These are phyloP conservation scores for Alectoris magna DNA, from an alignment of 2,797 vertebrate species.

Conservation along the genomic window DNA sequence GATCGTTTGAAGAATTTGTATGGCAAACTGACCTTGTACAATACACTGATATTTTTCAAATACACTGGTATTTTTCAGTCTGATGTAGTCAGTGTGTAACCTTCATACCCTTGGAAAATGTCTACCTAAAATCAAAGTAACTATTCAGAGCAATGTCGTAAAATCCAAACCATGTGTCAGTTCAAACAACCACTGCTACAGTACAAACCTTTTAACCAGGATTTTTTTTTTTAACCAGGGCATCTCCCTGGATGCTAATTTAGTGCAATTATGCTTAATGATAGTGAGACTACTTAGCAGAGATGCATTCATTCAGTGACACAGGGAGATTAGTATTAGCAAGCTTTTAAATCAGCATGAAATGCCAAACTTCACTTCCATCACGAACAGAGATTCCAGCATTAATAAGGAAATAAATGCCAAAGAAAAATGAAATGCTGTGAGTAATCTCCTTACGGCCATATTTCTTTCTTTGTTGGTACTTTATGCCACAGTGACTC, in stretches of 20 bases:
- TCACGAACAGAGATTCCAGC: background rate
- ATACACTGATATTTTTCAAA: background rate
- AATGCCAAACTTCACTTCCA: background rate
- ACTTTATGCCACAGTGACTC: background rate
- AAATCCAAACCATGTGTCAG: background rate
- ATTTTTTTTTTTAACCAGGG: background rate
- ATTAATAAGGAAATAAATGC: slow-evolving; percentile 15
- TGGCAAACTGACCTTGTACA: background rate
- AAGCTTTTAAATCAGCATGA: background rate
- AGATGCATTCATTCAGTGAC: background rate
- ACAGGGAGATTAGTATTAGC: background rate
- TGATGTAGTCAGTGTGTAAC: background rate
- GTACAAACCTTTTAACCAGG: background rate
- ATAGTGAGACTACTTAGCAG: slow-evolving; percentile 9
- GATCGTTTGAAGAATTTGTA: background rate
- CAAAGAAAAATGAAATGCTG: background rate
- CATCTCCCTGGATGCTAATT: slow-evolving; percentile 26
- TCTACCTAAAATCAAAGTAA: background rate
- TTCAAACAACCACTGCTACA: background rate
- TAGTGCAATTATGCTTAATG: slow-evolving; percentile 36
- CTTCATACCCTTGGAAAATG: background rate
- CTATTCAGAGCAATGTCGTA: background rate
- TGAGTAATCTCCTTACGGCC: background rate
- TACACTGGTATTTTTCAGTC: too few relatives aligned
- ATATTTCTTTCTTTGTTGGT: background rate